Base-by-base conservation (phyloP, 2,797 vertebrate genomes). In the Kryptolebias ocellatus region DNA sequence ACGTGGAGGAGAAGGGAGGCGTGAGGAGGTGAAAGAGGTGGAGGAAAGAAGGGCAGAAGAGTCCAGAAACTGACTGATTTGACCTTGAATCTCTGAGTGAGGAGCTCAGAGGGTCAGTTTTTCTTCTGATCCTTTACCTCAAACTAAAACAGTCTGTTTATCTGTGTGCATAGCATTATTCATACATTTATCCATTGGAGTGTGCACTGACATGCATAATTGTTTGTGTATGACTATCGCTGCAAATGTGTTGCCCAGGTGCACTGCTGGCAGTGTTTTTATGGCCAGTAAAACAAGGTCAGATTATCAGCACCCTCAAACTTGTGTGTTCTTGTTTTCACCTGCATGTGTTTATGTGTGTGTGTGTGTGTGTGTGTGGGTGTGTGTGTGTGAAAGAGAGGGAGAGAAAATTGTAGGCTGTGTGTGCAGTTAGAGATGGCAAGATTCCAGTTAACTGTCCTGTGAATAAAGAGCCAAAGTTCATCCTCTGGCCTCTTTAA, bases 401-500 rank as follows among this genome's bases (percentile, higher is more conserved):
- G 14, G 39, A 42, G 10, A 42, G 11, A 39, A 10, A 39, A 10
- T 39, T 39, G 37, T 39, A 39, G 9, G 1, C 11, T 27, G 53
- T 80, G 70, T 67, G 64, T 56, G 77, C 71, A 81, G 20, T 60
- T 50, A 58, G 56, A 78, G 80, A 84, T 78, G 69, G 76, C 51
- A 65, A 65, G 62, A 66, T 46, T 54, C 71, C 70, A 76, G 74
- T 90, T 91, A 86, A 87, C 87, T 72, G 83, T 89, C 84, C 83
- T 76, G 70, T 72, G 69, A 78, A 78, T 77, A 66, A 84, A 83
- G 72, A 84, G 76, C 53, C 85, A 90, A 90, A 91, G 89, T 90
- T 91, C 87, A 89, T 75, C 70, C 57, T 51, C 72, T 71, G 65
- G 52, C 68, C 67, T 76, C 71, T 81, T 73, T 65, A 67, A 70